phyloP scores from a whole-genome alignment of 2,113 vertebrate genomes.

The Amphiprion ocellaris region DNA sequence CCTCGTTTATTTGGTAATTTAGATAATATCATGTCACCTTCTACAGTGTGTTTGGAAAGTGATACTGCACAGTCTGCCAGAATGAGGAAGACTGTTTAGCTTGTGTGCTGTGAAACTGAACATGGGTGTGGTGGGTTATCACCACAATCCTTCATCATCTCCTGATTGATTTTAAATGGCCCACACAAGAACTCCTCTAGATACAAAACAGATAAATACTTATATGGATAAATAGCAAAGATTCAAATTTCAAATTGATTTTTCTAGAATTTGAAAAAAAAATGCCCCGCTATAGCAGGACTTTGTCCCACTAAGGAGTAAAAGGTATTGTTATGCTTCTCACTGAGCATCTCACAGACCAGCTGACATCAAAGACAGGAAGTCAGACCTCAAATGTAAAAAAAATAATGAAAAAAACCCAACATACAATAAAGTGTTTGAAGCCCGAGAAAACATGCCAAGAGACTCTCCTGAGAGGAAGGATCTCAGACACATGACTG shows the following conservation, averaged over 20 bases:
- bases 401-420: not conserved
- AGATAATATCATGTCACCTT: conserved; percentile 42
- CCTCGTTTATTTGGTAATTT: conserved; percentile 48
- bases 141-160: conserved; percentile 3
- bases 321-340: not conserved
- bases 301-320: not conserved
- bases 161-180: conserved; percentile 14
- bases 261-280: not conserved
- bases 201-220: not conserved
- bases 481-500: conserved; percentile 44
- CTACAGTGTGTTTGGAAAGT: not conserved
- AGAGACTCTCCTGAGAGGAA: conserved; percentile 44
- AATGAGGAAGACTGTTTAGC: not conserved
- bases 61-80: conserved; percentile 35
- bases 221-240: not conserved
- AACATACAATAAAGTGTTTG: conserved; percentile 41
- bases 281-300: not conserved
- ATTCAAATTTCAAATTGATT: no score
- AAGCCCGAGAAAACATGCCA: conserved; percentile 42
- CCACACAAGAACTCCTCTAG: not conserved
- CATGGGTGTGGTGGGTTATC: conserved; percentile 3
- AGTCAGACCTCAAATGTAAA: conserved; percentile 22
- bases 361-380: conserved; percentile 63
- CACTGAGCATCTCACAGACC: conserved; percentile 6
- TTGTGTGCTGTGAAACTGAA: conserved; percentile 22